phyloP scores from a whole-genome alignment of 2,888 invertebrate genomes.

The Conops quadrifasciatus region DNA sequence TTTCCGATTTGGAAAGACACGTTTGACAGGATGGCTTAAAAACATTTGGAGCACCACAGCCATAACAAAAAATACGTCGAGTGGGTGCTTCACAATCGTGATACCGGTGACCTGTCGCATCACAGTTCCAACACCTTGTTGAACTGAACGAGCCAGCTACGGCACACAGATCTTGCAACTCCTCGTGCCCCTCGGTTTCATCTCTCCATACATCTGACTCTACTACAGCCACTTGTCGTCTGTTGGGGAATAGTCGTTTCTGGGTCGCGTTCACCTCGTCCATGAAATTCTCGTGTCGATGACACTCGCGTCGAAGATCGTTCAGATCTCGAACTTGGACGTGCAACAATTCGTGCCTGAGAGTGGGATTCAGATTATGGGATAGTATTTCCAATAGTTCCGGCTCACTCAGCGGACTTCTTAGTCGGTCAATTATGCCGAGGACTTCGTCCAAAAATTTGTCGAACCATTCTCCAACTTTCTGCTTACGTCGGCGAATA shows the following conservation, averaged over 20 bases:
- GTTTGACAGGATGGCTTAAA: slow-evolving; percentile 32
- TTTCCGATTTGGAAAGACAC: slow-evolving; percentile 33
- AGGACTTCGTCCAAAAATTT: slow-evolving; percentile 15
- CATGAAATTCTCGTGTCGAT: slow-evolving; percentile 9
- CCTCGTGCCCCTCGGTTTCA: background rate
- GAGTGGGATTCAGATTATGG: slow-evolving; percentile 13
- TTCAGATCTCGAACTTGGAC: slow-evolving; percentile 2
- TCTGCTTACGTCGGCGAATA: slow-evolving; percentile 31
- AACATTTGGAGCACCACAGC: slow-evolving; percentile 29
- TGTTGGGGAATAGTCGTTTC: background rate
- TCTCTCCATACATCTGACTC: background rate
- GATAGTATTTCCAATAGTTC: slow-evolving; percentile 14
- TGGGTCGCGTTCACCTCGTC: background rate
- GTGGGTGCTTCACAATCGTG: background rate
- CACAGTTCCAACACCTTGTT: slow-evolving; percentile 24
- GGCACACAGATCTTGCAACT: background rate
- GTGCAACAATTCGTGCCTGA: slow-evolving; percentile 21
- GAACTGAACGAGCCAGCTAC: background rate
- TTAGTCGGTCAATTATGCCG: slow-evolving; percentile 8
- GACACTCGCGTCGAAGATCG: slow-evolving; percentile 15
- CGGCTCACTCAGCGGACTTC: background rate
- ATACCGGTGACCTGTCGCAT: slow-evolving; percentile 1
- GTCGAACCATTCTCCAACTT: slow-evolving; percentile 14
- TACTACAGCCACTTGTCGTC: slow-evolving; percentile 11
- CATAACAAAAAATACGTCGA: slow-evolving; percentile 38